These are phyloP conservation scores for Pseudoatta argentina DNA, from an alignment of 1,140 invertebrate genomes.

Conservation along the genomic window DNA sequence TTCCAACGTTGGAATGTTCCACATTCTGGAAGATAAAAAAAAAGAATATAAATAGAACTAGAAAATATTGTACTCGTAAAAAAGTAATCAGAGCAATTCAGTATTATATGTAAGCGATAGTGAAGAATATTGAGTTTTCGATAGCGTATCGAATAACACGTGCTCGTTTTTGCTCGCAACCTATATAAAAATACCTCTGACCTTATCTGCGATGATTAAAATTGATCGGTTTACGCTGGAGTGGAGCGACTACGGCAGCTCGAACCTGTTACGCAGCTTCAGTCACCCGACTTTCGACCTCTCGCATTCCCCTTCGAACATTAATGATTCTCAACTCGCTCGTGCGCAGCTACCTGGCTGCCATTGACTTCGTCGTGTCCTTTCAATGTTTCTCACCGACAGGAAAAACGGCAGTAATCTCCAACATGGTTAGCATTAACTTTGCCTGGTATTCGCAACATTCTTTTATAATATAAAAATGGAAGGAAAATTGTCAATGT, in stretches of 20 bases:
- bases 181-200: slow-evolving; percentile 37
- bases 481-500: background rate
- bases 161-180: background rate
- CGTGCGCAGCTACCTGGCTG: slow-evolving; percentile 2
- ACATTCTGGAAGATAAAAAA: background rate
- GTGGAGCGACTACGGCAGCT: background rate
- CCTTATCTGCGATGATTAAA: slow-evolving; percentile 39
- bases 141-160: slow-evolving; percentile 7
- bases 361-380: slow-evolving; percentile 28
- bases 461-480: background rate
- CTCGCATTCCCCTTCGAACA: slow-evolving; percentile 19
- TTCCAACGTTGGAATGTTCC: background rate
- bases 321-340: slow-evolving; percentile 23
- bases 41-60: background rate
- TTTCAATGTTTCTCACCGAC: background rate
- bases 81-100: background rate
- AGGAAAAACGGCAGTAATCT: background rate
- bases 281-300: slow-evolving; percentile 40
- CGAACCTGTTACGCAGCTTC: slow-evolving; percentile 35
- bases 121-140: background rate
- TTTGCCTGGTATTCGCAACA: background rate
- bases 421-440: background rate
- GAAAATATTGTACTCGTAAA: background rate
- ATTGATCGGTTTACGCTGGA: slow-evolving; percentile 36
- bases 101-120: background rate